Percentiles rank a stretch among this genome's conserved stretches.
phyloP scores from a whole-genome alignment of 2,113 vertebrate species.

The Trematomus loennbergii region DNA sequence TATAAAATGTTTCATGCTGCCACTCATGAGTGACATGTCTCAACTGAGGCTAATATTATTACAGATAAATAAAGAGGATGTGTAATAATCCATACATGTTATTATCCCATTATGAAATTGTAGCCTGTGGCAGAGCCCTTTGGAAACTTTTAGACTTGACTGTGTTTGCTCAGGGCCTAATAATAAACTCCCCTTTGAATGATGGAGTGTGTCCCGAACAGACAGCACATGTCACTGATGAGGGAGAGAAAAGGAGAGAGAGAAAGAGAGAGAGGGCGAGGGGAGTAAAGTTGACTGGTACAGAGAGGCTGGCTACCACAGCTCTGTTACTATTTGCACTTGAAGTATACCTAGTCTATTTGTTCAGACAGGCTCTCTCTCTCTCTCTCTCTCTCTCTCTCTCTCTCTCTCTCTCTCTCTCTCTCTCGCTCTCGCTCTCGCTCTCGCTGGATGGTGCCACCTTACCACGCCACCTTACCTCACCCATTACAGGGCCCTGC shows the following conservation, averaged over 20 bases:
- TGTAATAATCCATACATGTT: constrained; percentile 77
- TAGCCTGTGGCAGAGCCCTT: constrained; percentile 69
- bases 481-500: constrained; percentile 16
- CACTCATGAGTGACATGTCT: constrained; percentile 77
- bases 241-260: constrained; percentile 61
- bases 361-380: constrained; percentile 34
- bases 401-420: no score
- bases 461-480: constrained; percentile 43
- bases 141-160: constrained; percentile 81
- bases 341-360: constrained; percentile 39
- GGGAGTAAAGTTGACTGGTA: constrained; percentile 45
- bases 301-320: constrained; percentile 45
- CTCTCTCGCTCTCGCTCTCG: background rate
- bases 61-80: constrained; percentile 78
- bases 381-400: background rate
- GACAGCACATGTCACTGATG: constrained; percentile 79
- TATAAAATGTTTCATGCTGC: constrained; percentile 43
- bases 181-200: constrained; percentile 82
- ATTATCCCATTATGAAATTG: constrained; percentile 83
- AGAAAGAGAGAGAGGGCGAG: constrained; percentile 22
- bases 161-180: constrained; percentile 82
- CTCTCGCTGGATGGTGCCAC: constrained; percentile 50
- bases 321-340: constrained; percentile 72
- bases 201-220: constrained; percentile 78
- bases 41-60: constrained; percentile 71